Evolutionary conservation across 2,888 invertebrate genomes (phyloP).

Genomic region (Muschampia plurimacula): DNA sequence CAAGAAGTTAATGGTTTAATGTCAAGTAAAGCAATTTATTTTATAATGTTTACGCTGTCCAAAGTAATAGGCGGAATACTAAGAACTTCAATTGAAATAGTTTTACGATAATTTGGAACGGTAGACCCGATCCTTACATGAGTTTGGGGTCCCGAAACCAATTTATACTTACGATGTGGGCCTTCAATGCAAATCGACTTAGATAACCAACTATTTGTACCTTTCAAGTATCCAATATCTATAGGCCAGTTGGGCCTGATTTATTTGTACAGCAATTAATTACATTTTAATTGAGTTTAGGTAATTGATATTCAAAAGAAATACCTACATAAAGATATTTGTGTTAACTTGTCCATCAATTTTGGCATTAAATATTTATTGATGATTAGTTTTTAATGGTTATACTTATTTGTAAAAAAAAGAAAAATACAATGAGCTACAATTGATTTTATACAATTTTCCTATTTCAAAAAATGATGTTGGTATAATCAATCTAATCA

Average conservation of each 20-base stretch:
- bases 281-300: neutral
- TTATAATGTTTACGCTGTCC: neutral
- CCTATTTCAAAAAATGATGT: too few relatives aligned
- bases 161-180: constrained; percentile 31
- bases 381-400: too few relatives aligned
- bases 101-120: constrained; percentile 25
- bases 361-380: too few relatives aligned
- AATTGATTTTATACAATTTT: too few relatives aligned
- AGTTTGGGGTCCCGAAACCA: neutral
- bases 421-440: too few relatives aligned
- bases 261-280: neutral
- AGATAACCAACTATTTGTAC: constrained; percentile 7
- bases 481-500: too few relatives aligned
- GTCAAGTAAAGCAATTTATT: constrained; percentile 4
- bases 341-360: too few relatives aligned
- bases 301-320: too few relatives aligned
- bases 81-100: constrained; percentile 23
- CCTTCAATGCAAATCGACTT: constrained; percentile 30
- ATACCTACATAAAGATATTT: too few relatives aligned
- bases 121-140: constrained; percentile 18
- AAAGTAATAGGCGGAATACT: constrained; percentile 8
- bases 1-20: neutral
- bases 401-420: too few relatives aligned
- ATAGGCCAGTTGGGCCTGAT: neutral
- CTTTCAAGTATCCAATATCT: neutral